Evolutionary conservation across 2,113 vertebrate genomes (phyloP).

Genomic region (Danio rerio): DNA sequence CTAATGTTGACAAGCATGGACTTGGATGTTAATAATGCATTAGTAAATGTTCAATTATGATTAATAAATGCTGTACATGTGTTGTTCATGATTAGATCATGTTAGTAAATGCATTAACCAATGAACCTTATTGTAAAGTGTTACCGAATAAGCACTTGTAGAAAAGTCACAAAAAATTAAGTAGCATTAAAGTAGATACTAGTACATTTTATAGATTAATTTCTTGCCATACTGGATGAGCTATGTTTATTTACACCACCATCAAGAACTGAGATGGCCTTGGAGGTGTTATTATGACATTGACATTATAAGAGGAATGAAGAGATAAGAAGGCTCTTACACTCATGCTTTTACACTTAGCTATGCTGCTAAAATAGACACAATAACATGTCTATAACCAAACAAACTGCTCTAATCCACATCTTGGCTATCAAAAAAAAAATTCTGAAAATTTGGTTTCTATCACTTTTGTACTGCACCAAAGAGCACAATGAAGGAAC

Average conservation of each 20-base stretch:
- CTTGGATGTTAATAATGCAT: too few relatives aligned
- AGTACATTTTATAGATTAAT: too few relatives aligned
- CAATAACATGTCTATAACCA: not conserved
- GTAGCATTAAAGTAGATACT: too few relatives aligned
- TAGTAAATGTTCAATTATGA: too few relatives aligned
- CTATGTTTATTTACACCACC: not conserved
- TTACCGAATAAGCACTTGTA: too few relatives aligned
- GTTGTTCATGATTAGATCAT: too few relatives aligned
- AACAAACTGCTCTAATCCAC: not conserved
- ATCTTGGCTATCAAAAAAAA: not conserved
- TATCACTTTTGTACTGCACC: not conserved
- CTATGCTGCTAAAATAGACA: conserved; percentile 41
- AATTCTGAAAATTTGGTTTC: not conserved
- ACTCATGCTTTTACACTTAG: not conserved
- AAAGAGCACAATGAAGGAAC: not conserved
- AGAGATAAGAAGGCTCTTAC: conserved; percentile 46
- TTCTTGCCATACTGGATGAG: too few relatives aligned
- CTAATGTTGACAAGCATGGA: too few relatives aligned
- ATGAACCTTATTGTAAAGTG: too few relatives aligned
- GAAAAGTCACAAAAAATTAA: too few relatives aligned
- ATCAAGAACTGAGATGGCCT: conserved; percentile 1
- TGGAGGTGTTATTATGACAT: conserved; percentile 10
- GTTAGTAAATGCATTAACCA: too few relatives aligned
- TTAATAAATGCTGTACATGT: too few relatives aligned
- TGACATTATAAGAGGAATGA: conserved; percentile 9